These are phyloP conservation scores for Ataeniobius toweri DNA, from an alignment of 2,797 vertebrate species.

Conservation along the genomic window DNA sequence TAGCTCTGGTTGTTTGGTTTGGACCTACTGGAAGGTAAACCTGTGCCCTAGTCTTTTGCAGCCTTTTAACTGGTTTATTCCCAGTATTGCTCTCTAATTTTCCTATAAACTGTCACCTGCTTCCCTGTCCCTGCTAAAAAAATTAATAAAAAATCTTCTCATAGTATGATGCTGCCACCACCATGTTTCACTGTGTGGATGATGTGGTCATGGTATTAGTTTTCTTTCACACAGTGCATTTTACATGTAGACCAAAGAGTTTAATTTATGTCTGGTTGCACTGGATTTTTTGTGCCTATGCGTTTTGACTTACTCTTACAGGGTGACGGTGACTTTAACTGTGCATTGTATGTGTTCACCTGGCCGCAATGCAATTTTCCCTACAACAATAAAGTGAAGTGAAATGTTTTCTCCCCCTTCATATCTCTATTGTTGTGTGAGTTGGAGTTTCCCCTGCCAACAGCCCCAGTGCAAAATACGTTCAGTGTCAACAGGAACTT, in stretches of 20 bases:
- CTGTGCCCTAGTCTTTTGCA: background rate
- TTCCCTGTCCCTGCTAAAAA: background rate
- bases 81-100: background rate
- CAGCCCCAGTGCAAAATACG: slow-evolving; percentile 6
- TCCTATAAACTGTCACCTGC: background rate
- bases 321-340: background rate
- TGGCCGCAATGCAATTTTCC: background rate
- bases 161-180: background rate
- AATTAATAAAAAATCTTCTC: background rate
- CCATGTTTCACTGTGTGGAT: background rate
- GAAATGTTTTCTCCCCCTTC: background rate
- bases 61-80: background rate
- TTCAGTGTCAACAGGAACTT: slow-evolving; percentile 23
- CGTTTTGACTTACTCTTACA: background rate
- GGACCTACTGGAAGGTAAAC: background rate
- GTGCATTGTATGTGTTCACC: background rate
- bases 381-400: background rate
- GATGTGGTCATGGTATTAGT: background rate
- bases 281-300: background rate
- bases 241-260: background rate
- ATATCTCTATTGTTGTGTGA: background rate
- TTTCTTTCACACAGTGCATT: background rate
- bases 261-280: background rate
- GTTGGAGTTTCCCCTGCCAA: background rate
- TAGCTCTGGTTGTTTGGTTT: background rate